A percentile compares a stretch with the other conserved stretches of the same genome.
phyloP scores from a whole-genome alignment of 30 jellyfish, hydroid and myxozoan genomes.

The Chrysaora quinquecirrha region DNA sequence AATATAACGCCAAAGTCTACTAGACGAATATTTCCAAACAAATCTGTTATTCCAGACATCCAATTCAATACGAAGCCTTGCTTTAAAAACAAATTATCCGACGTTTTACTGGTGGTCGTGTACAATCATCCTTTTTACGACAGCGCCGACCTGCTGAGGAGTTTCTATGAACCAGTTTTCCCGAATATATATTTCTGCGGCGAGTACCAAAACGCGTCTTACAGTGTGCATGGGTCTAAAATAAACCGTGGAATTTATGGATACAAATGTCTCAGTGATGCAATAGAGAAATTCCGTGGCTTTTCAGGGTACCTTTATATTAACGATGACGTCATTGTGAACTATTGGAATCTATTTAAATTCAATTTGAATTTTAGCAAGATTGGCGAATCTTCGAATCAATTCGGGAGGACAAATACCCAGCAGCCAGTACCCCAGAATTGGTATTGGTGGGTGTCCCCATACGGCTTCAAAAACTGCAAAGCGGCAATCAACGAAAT shows the following conservation, averaged over 20 bases:
- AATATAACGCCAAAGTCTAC: too few relatives aligned
- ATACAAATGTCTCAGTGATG: conserved; percentile 80
- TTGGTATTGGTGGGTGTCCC: conserved; percentile 99
- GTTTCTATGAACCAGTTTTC: conserved; percentile 86
- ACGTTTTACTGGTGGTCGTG: conserved; percentile 68
- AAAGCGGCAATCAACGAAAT: conserved; percentile 72
- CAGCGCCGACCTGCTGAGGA: conserved; percentile 71
- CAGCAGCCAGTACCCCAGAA: conserved; percentile 55
- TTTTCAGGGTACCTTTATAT: conserved; percentile 81
- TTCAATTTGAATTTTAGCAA: conserved; percentile 49
- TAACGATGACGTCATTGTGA: conserved; percentile 92
- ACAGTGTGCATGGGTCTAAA: conserved; percentile 42
- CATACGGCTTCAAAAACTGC: conserved; percentile 88
- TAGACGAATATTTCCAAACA: background rate
- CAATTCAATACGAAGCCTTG: conserved; percentile 26
- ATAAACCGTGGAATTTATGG: conserved; percentile 88
- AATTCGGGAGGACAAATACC: conserved; percentile 66
- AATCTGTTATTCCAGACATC: too few relatives aligned
- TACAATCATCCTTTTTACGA: conserved; percentile 93
- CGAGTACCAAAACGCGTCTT: conserved; percentile 23
- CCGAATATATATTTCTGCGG: conserved; percentile 85
- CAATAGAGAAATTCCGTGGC: conserved; percentile 58
- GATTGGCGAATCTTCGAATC: conserved; percentile 83
- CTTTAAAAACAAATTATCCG: conserved; percentile 28
- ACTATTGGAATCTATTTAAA: conserved; percentile 83